Evolutionary conservation across 2,888 invertebrate genomes (phyloP), one percentile per base, ranked within the genome.

Genomic region (Epinotia bilunana): DNA sequence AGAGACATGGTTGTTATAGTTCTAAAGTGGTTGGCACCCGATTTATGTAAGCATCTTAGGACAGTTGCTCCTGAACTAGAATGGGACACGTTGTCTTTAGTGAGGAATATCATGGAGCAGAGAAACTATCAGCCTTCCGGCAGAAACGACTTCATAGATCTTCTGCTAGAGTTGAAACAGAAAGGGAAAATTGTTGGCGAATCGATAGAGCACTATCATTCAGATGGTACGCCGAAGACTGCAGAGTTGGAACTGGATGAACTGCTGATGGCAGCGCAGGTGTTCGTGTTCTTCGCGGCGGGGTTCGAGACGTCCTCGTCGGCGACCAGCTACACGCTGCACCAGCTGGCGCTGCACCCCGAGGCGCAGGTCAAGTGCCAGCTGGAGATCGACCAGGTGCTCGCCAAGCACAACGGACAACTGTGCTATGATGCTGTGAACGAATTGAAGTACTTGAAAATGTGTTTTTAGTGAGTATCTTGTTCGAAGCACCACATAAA

Each of bases 221-320:
- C 77, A 0, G 84, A 86, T 43, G 85, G 85, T 0, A 73, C 80
- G 0, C 80, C 84, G 0, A 61, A 78, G 11, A 77, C 68, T 7
- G 83, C 81, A 0, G 86, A 87, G 77, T 68, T 87, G 13, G 81
- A 82, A 39, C 43, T 87, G 4, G 83, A 86, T 23, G 84, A 86
- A 43, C 77, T 80, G 5, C 23, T 86, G 13, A 81, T 88, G 61
- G 82, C 85, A 4, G 86, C 86, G 0, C 86, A 87, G 72, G 84
- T 84, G 1, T 82, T 87, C 46, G 78, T 84, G 5, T 87, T 88
- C 76, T 87, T 86, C 74, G 83, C 83, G 1, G 91, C 90, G 13
- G 91, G 91, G 0, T 90, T 88, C 72, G 91, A 90, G 77, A 90
- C 91, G 0, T 89, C 90, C 0, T 83, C 85, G 12, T 81, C 83